Base-by-base conservation (phyloP, 2,888 invertebrate species). In the Diplazon laetatorius region DNA sequence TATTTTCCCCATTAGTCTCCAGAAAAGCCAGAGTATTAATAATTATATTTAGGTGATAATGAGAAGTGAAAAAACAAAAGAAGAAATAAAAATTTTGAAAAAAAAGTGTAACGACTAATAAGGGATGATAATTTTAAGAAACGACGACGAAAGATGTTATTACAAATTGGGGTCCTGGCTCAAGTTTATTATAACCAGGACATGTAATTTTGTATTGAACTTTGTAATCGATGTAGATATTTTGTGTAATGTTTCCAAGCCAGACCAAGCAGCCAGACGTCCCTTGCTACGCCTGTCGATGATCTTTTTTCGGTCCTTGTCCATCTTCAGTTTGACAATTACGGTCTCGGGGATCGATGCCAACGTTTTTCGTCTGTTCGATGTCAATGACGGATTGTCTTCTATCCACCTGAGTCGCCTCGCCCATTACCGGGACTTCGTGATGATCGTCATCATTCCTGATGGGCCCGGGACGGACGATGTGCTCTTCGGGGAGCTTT, bases 351-450 rank as follows among this genome's bases (percentile, higher is more conserved):
- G 99, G 99, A 91, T 99, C 99, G 91, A 99, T 99, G 89, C 99
- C 99, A 83, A 99, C 99, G 90, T 98, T 95, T 92, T 99, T 99
- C 91, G 99, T 99, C 92, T 99, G 95, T 93, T 99, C 99, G 92
- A 99, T 97, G 93, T 99, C 98, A 86, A 99, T 95, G 59, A 99
- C 98, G 92, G 98, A 99, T 92, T 99, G 99, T 92, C 99, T 99
- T 91, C 99, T 96, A 94, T 99, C 99, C 14, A 98, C 96, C 92
- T 99, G 98, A 60, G 99, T 97, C 77, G 99, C 97, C 93, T 99
- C 99, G 88, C 99, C 99, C 70, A 98, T 88, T 92, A 98, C 99
- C 95, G 98, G 98, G 76, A 99, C 99, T 95, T 99, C 99, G n/a
- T n/a, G n/a, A n/a, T n/a, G n/a, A n/a, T n/a, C n/a, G 90, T 99